These are phyloP conservation scores for Muntiacus muntjak DNA, from an alignment of 2,113 vertebrate genomes.

Conservation along the genomic window DNA sequence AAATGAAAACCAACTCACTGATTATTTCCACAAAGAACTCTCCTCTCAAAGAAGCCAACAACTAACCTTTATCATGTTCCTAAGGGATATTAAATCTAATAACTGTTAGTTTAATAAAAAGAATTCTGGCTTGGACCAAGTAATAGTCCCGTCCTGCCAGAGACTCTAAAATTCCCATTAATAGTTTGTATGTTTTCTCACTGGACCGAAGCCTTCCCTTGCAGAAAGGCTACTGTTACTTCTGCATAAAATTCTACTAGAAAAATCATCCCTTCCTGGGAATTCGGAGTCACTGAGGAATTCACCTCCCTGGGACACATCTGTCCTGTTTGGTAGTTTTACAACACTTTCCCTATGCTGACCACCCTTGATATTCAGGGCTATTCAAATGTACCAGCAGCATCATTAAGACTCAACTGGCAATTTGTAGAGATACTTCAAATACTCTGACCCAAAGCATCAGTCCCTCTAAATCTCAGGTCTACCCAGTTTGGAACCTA, in stretches of 20 bases:
- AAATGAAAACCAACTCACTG: not conserved
- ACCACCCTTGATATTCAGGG: not conserved
- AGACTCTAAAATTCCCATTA: not conserved
- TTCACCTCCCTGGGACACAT: not conserved
- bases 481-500: not conserved
- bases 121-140: not conserved
- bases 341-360: not conserved
- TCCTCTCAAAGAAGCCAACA: not conserved
- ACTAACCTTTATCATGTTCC: not conserved
- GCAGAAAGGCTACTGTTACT: not conserved
- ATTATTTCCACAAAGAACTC: not conserved
- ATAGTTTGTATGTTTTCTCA: not conserved
- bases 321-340: not conserved
- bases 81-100: not conserved
- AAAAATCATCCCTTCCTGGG: not conserved
- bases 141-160: not conserved
- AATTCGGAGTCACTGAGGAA: not conserved
- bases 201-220: not conserved
- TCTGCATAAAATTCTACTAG: not conserved
- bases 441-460: not conserved
- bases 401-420: not conserved
- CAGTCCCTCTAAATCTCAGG: not conserved
- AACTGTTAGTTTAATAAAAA: not conserved
- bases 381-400: not conserved
- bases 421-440: not conserved